These are phyloP conservation scores for Cyclopterus lumpus DNA, from an alignment of 2,797 vertebrate species.

Conservation along the genomic window DNA sequence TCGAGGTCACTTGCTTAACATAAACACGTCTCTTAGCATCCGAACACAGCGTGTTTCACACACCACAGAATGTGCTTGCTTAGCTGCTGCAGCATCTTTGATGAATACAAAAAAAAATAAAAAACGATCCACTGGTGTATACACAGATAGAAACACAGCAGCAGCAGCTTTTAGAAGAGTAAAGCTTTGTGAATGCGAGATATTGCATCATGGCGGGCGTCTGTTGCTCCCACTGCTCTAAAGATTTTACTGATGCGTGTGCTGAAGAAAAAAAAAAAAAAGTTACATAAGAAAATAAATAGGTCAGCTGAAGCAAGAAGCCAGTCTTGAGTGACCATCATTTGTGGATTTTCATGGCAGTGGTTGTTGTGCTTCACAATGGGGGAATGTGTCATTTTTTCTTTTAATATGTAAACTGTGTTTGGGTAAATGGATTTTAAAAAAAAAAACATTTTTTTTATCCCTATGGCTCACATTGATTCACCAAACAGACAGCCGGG, in stretches of 20 bases:
- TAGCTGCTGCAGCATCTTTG: background rate
- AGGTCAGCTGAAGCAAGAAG: slow-evolving; percentile 36
- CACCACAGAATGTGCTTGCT: background rate
- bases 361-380: slow-evolving; percentile 30
- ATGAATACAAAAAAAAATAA: background rate
- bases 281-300: slow-evolving; percentile 51
- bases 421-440: slow-evolving; percentile 55
- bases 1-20: slow-evolving; percentile 39
- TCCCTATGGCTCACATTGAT: slow-evolving; percentile 43
- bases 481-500: slow-evolving; percentile 46
- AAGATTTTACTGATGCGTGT: slow-evolving; percentile 29
- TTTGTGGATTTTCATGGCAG: slow-evolving; percentile 26
- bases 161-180: slow-evolving; percentile 1
- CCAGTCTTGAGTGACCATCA: slow-evolving; percentile 30
- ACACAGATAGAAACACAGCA: background rate
- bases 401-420: slow-evolving; percentile 54
- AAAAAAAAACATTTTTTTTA: too few relatives aligned
- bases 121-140: background rate
- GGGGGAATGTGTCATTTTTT: slow-evolving; percentile 34
- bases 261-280: slow-evolving; percentile 28
- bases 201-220: slow-evolving; percentile 26
- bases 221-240: slow-evolving; percentile 9
- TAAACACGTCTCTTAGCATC: slow-evolving; percentile 14
- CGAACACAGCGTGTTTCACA: background rate
- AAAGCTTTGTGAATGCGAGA: slow-evolving; percentile 17